Evolutionary conservation across 2,888 invertebrate genomes (phyloP), one percentile per base, ranked within the genome.

Genomic region (Altica lythri): DNA sequence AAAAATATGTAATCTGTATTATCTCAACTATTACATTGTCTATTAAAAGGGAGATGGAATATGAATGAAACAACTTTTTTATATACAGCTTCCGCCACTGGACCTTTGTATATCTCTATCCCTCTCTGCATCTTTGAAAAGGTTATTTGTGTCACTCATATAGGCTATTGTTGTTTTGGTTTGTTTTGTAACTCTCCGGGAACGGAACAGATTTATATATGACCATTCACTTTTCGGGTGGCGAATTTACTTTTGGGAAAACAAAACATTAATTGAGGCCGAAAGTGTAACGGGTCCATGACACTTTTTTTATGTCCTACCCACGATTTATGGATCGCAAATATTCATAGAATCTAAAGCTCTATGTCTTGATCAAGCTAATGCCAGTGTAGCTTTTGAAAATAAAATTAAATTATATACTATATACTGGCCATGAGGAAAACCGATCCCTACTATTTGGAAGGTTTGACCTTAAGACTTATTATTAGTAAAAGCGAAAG

Each of bases 141-240:
- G 67, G 73, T 73, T 74, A 73, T 74, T 74, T 73, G 72, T 74
- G 75, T 74, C 75, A 75, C 74, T 75, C 74, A 74, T 72, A 74
- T 69, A 71, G 72, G 66, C 73, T 9, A 73, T 74, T 74, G 73
- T 74, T 73, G 66, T 70, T 72, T 72, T 71, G 71, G 74, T 75
- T 75, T 75, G 73, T 75, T 75, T 73, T 72, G 72, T 73, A 74
- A 74, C 75, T 70, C 68, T 66, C 59, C 53, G 18, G n/a, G n/a
- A n/a, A n/a, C n/a, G n/a, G 38, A 40, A 40, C 49, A 71, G 72
- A 75, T 75, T 74, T 74, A 75, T 75, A 63, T 67, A 69, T 59
- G 54, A 49, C 66, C 60, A 63, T 66, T 67, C 66, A 62, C 60
- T 54, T 56, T 57, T 57, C 61, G 56, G 62, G 51, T 60, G 61